Base-by-base conservation (phyloP, 2,113 vertebrate genomes). In the Petrocephalus zakoni region DNA sequence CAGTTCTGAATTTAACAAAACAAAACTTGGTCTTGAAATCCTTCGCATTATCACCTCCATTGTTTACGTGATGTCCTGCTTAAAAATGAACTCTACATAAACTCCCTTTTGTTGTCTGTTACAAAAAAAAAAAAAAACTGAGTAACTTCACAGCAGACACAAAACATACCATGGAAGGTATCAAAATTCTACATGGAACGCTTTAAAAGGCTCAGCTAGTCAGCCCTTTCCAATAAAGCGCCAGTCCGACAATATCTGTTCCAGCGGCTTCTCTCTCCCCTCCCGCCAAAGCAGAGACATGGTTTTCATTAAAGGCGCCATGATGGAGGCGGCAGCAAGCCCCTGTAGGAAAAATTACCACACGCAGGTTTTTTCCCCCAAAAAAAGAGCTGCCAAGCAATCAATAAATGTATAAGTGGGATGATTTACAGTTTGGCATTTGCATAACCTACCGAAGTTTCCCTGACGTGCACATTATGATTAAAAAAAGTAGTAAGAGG, bases 281-380 rank as follows among this genome's bases (percentile, higher is more conserved):
- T 19, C 91, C 90, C 0, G 49, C 15, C 84, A 2, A 55, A 85
- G 61, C 42, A 90, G 87, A 93, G 92, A 87, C 88, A 93, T 91
- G 92, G 91, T 93, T 95, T 94, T 92, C 89, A 94, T 94, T 91
- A 89, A 89, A 93, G 94, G 91, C 89, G 78, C 93, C 94, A 93
- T 90, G 88, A 90, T 92, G 91, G 88, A 87, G 84, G 58, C 88
- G 86, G 29, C 90, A 93, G 93, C 91, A 90, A 93, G 94, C 92
- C 92, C 91, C 92, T 92, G 89, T 91, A 94, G 91, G 90, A 93
- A 90, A 90, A 96, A 94, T 93, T 92, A 91, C 88, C 92, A 93
- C 93, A 94, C 93, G 93, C 93, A 92, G 88, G 89, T 90, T 90
- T 68, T 87, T 85, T n/a, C n/a, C 85, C 88, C 85, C 47, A 84